phyloP scores from a whole-genome alignment of 1,140 invertebrate species.

The Onthophagus taurus region DNA sequence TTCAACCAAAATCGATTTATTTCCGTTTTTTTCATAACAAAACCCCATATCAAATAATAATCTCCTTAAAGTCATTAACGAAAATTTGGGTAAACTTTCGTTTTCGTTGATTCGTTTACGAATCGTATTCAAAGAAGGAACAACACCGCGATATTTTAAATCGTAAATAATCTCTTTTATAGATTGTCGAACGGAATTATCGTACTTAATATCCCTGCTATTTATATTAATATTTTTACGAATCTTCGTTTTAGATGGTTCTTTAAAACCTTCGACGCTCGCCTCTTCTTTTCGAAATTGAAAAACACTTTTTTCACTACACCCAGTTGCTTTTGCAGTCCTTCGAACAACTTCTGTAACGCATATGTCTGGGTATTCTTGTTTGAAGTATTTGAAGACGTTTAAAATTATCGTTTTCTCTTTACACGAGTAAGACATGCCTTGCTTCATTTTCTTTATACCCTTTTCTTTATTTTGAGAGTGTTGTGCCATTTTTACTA shows the following conservation, averaged over 20 bases:
- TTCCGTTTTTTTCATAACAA: slow-evolving; percentile 32
- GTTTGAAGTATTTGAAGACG: slow-evolving; percentile 33
- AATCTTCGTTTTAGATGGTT: slow-evolving; percentile 31
- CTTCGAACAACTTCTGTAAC: slow-evolving; percentile 30
- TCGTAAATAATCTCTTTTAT: slow-evolving; percentile 31
- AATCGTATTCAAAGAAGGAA: slow-evolving; percentile 31
- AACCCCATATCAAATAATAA: slow-evolving; percentile 30
- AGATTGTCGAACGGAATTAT: slow-evolving; percentile 24
- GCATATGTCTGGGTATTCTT: slow-evolving; percentile 27
- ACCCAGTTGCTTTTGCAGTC: slow-evolving; percentile 32
- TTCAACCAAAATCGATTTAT: slow-evolving; percentile 30
- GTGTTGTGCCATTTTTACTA: slow-evolving; percentile 11
- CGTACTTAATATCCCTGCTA: slow-evolving; percentile 32
- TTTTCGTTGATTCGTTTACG: slow-evolving; percentile 28
- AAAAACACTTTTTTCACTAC: slow-evolving; percentile 34
- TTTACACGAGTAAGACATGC: slow-evolving; percentile 33
- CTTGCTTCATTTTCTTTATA: slow-evolving; percentile 34
- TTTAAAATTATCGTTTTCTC: slow-evolving; percentile 35
- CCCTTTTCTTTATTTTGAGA: too few species aligned
- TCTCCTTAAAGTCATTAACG: slow-evolving; percentile 31
- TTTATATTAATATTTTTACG: slow-evolving; percentile 32
- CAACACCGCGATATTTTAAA: slow-evolving; percentile 28
- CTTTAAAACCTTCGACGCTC: slow-evolving; percentile 30
- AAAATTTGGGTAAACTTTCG: slow-evolving; percentile 29
- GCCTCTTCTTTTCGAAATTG: slow-evolving; percentile 33